These are phyloP conservation scores for Orthosia incerta DNA, from an alignment of 2,888 invertebrate species.

Conservation along the genomic window DNA sequence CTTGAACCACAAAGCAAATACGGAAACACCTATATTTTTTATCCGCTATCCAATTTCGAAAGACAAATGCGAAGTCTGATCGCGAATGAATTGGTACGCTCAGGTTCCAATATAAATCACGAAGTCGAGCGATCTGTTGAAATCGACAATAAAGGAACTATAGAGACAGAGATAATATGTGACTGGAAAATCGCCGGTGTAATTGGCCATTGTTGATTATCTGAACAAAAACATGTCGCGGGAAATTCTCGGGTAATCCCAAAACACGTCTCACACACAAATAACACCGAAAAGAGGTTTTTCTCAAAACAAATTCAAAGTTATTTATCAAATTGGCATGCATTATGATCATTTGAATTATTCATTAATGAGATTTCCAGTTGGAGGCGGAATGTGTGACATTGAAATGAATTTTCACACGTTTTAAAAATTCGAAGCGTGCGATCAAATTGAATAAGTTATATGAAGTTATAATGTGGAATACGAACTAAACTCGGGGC, in stretches of 20 bases:
- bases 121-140: conserved; percentile 58
- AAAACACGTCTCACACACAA: conserved; percentile 15
- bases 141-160: conserved; percentile 41
- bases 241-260: conserved; percentile 37
- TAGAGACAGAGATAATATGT: conserved; percentile 23
- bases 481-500: conserved; percentile 29
- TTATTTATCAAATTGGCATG: conserved; percentile 48
- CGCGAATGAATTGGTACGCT: conserved; percentile 54
- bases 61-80: conserved; percentile 71
- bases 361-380: conserved; percentile 43
- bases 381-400: conserved; percentile 20
- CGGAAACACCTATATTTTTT: conserved; percentile 74
- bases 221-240: conserved; percentile 28
- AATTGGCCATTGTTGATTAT: conserved; percentile 44
- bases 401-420: conserved; percentile 57
- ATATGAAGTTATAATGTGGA: conserved; percentile 38
- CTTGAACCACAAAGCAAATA: conserved; percentile 84
- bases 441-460: conserved; percentile 40
- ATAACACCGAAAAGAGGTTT: conserved; percentile 5
- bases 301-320: conserved; percentile 29
- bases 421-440: conserved; percentile 39
- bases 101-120: conserved; percentile 63
- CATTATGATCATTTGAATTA: conserved; percentile 49
- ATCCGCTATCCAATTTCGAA: conserved; percentile 67
- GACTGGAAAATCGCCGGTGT: conserved; percentile 35